phyloP scores from a whole-genome alignment of 2,113 vertebrate genomes.

The Rhinoptilus africanus region DNA sequence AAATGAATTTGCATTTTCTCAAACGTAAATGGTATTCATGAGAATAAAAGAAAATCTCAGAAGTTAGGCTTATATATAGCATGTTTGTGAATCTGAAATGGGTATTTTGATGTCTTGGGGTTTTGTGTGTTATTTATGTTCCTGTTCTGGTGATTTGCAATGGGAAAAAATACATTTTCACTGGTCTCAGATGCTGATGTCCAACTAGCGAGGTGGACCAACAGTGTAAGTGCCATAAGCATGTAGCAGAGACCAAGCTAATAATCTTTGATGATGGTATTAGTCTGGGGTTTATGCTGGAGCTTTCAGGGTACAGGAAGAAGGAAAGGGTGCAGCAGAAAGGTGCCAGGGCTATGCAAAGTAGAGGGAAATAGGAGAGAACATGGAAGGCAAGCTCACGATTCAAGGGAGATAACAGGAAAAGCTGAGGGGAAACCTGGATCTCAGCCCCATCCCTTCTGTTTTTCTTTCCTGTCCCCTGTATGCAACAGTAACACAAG shows the following conservation, averaged over 20 bases:
- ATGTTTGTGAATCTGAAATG: background rate
- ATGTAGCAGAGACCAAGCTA: background rate
- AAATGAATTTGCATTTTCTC: background rate
- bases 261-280: background rate
- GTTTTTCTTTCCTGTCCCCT: background rate
- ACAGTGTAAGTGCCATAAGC: background rate
- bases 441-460: background rate
- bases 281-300: background rate
- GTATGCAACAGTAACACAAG: background rate
- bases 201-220: background rate
- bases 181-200: background rate
- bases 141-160: background rate
- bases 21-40: conserved; percentile 5
- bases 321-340: background rate
- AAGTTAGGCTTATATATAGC: background rate
- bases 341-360: background rate
- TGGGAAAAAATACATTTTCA: background rate
- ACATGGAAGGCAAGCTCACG: background rate
- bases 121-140: background rate
- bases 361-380: background rate
- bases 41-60: background rate
- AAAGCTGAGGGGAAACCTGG: background rate
- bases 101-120: background rate
- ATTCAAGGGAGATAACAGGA: background rate
- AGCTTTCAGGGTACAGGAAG: background rate